Evolutionary conservation across 2,888 invertebrate genomes (phyloP), one percentile per base, ranked within the genome.

Genomic region (Melanargia galathea): DNA sequence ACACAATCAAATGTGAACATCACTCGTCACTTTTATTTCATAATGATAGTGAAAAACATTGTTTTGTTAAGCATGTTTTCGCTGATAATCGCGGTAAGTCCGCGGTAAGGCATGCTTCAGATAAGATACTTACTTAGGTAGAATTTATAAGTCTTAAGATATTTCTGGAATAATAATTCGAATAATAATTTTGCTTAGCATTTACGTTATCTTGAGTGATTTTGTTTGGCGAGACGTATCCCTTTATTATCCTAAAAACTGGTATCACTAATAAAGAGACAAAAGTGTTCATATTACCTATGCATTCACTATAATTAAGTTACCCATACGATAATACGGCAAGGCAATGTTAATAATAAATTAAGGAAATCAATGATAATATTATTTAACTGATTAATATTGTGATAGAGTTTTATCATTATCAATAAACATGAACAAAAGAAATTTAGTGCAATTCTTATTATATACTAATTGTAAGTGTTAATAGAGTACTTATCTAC

Each of bases 61-160:
- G 61, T 66, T 66, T 54, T 60, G 55, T 54, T 43, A n/a, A 40
- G 40, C 45, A 60, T 48, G 40, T 62, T 62, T 48, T 13, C 30
- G 6, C 13, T 60, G 61, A 60, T 67, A 48, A 65, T 63, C 49
- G 8, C 49, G 20, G 20, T 54, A 18, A 60, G 22, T 13, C 48
- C 22, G 30, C 22, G 33, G 35, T 49, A 43, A 63, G 26, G 18
- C 38, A 51, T 30, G 35, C 30, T 18, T 46, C 11, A 43, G 65
- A 63, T 65, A 68, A 68, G 67, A 65, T 67, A 56, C n/a, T 2
- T 49, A 45, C 8, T 18, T 18, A 18, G 40, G 16, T 16, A 40
- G 40, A 24, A 33, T 35, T 33, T 33, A 8, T 45, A 8, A 43
- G 20, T 45, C 30, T 52, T 18, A 10, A 35, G 35, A 52, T 22